Evolutionary conservation across 2,888 invertebrate species (phyloP).

Genomic region (Plagiodera versicolora): DNA sequence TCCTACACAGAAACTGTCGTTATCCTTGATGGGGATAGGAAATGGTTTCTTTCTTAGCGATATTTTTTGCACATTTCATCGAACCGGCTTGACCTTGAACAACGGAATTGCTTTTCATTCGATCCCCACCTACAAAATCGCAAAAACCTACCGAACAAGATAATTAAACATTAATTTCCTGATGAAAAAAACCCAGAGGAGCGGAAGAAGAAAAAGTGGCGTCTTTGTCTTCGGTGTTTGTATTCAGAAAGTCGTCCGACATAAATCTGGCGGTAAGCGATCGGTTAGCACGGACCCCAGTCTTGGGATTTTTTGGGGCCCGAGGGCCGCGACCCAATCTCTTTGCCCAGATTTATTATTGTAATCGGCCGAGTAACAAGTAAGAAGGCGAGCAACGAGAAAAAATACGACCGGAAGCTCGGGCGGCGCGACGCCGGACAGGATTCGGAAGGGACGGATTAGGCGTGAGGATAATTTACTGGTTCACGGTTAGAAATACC

Average conservation of each 20-base stretch:
- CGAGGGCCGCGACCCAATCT: conserved; percentile 49
- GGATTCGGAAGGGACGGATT: conserved; percentile 21
- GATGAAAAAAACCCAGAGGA: conserved; percentile 26
- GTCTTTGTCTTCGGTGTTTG: conserved; percentile 47
- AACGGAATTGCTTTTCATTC: no score
- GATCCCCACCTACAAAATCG: no score
- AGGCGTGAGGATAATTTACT: conserved; percentile 18
- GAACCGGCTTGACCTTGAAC: no score
- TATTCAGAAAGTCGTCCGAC: conserved; percentile 52
- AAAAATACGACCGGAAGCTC: conserved; percentile 20
- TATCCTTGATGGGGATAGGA: no score
- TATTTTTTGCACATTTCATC: no score
- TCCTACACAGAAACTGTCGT: background rate
- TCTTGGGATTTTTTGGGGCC: conserved; percentile 51
- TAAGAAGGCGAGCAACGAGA: conserved; percentile 35
- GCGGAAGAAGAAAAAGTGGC: conserved; percentile 23
- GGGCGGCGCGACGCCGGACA: conserved; percentile 20
- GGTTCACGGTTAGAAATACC: conserved; percentile 9
- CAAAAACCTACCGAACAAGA: conserved; percentile 27
- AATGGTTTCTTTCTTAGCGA: no score
- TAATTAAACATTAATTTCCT: conserved; percentile 32
- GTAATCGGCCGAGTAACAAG: conserved; percentile 55
- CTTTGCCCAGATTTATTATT: conserved; percentile 54
- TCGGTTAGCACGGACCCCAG: conserved; percentile 55
- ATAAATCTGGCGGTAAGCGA: conserved; percentile 56